Percentiles rank a stretch among this genome's conserved stretches.
Evolutionary conservation across 92 coral and sea anemone species (phyloP).

Genomic region (Siderastrea radians): DNA sequence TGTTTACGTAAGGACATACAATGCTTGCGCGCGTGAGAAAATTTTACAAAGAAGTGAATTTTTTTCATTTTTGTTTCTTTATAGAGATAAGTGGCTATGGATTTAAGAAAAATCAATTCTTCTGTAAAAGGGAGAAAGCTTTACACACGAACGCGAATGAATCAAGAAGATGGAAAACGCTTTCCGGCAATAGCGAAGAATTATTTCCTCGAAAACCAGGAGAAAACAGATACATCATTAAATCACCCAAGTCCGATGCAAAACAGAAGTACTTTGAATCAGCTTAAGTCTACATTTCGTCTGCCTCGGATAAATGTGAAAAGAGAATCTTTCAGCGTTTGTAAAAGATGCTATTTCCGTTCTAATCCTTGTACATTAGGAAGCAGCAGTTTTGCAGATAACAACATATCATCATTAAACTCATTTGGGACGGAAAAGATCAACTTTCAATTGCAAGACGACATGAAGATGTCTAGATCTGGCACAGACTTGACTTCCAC

Average conservation of each 20-base stretch:
- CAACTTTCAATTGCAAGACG: background rate
- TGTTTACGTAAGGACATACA: background rate
- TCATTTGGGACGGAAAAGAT: slow-evolving; percentile 14
- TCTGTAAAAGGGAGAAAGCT: background rate
- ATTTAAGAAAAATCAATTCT: slow-evolving; percentile 10
- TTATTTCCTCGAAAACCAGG: background rate
- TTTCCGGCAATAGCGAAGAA: slow-evolving; percentile 25
- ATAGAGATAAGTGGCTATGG: slow-evolving; percentile 1
- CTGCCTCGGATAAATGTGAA: slow-evolving; percentile 36
- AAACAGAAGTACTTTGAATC: slow-evolving; percentile 1
- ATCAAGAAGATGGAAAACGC: background rate
- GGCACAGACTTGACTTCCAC: background rate
- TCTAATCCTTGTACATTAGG: background rate
- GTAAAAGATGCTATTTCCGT: slow-evolving; percentile 19
- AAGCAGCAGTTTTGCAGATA: background rate
- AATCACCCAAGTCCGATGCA: background rate
- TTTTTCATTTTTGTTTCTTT: background rate
- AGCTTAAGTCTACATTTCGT: background rate
- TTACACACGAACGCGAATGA: background rate
- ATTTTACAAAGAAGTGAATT: background rate
- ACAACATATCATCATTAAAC: background rate
- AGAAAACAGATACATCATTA: background rate
- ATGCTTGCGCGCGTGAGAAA: background rate
- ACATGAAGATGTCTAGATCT: background rate
- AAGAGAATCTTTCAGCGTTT: slow-evolving; percentile 27